phyloP scores from a whole-genome alignment of 2,888 invertebrate species.

The Serrognathus titanus region DNA sequence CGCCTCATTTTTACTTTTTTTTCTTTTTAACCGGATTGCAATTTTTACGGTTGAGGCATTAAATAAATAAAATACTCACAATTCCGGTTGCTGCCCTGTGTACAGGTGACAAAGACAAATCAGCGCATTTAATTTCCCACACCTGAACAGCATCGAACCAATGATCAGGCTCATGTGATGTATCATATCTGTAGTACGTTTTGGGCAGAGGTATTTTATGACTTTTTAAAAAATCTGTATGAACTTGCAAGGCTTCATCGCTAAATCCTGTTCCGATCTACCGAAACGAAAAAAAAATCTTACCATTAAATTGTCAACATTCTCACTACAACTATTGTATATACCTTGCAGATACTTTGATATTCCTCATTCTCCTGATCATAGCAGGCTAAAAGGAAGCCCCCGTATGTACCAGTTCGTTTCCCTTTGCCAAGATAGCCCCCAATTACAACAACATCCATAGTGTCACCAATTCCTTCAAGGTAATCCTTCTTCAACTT shows the following conservation, averaged over 20 bases:
- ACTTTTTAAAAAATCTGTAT: conserved; percentile 71
- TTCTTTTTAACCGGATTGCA: conserved; percentile 5
- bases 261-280: conserved; percentile 91
- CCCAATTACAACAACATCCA: conserved; percentile 94
- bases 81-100: conserved; percentile 86
- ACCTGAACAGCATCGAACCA: conserved; percentile 88
- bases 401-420: conserved; percentile 89
- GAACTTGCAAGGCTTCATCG: conserved; percentile 80
- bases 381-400: conserved; percentile 92
- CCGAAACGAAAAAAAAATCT: conserved; percentile 7
- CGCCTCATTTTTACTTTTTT: too few relatives aligned
- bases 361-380: conserved; percentile 87
- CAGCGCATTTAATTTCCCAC: conserved; percentile 97
- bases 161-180: conserved; percentile 72
- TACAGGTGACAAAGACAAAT: conserved; percentile 92
- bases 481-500: conserved; percentile 98
- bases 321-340: too few relatives aligned
- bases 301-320: too few relatives aligned
- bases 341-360: conserved; percentile 87
- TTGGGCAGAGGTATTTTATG: conserved; percentile 73
- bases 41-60: too few relatives aligned
- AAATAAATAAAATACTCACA: conserved; percentile 50
- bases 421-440: conserved; percentile 92
- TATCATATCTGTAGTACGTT: conserved; percentile 77
- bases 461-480: conserved; percentile 92